Conservation (phyloP, 2,113 vertebrate species). For the Clarias batrachus region DNA sequence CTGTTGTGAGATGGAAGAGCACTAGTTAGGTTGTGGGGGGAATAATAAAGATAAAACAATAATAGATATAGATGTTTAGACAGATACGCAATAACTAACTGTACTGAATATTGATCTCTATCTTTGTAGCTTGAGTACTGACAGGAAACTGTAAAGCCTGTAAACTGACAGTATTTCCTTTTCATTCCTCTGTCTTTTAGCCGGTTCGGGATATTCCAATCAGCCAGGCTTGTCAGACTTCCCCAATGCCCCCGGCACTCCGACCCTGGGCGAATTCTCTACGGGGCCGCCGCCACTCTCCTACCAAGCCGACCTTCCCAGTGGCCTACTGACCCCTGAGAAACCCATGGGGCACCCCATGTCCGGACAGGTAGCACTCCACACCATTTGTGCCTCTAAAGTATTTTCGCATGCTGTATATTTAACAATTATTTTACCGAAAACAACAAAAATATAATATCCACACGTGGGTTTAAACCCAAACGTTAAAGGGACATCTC, state of each 20-base stretch:
- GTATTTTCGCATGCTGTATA: not conserved
- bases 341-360: constrained; percentile 74
- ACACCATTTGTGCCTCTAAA: not conserved
- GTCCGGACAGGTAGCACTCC: constrained; percentile 74
- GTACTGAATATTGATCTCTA: not conserved
- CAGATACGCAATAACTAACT: not conserved
- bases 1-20: not conserved
- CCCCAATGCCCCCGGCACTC: constrained; percentile 78
- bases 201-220: constrained; percentile 80
- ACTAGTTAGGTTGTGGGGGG: too few relatives aligned
- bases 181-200: constrained; percentile 10
- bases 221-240: constrained; percentile 84
- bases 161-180: not conserved
- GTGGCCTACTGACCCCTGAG: constrained; percentile 74
- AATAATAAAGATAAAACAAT: not conserved
- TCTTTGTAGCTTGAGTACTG: not conserved
- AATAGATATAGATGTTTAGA: not conserved
- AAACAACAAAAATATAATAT: not conserved
- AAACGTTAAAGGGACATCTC: not conserved
- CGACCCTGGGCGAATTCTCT: constrained; percentile 81
- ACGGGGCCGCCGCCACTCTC: constrained; percentile 76
- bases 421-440: not conserved
- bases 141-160: not conserved
- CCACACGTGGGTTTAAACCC: not conserved
- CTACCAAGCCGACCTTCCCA: constrained; percentile 82